These are phyloP conservation scores for Leucophora obtusa DNA, from an alignment of 2,888 invertebrate species.

Conservation along the genomic window DNA sequence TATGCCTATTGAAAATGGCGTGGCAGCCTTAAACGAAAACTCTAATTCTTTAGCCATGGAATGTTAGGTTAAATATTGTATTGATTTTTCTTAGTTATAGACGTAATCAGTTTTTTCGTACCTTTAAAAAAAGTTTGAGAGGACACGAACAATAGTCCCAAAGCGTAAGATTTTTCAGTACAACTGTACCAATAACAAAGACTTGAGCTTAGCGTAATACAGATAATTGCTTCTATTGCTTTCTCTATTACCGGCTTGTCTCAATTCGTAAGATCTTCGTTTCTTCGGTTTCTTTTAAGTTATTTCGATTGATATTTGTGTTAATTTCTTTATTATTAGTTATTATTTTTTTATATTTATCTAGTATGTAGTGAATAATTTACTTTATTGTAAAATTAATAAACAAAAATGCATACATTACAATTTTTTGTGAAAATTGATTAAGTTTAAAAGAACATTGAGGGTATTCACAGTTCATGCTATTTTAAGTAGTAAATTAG, in stretches of 20 bases:
- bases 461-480: too few relatives aligned
- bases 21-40: constrained; percentile 76
- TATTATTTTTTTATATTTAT: constrained; percentile 53
- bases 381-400: constrained; percentile 52
- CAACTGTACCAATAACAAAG: too few relatives aligned
- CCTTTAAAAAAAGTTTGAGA: constrained; percentile 3
- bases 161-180: too few relatives aligned
- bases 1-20: constrained; percentile 75
- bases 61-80: constrained; percentile 70
- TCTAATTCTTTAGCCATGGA: constrained; percentile 79
- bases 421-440: too few relatives aligned
- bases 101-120: constrained; percentile 40
- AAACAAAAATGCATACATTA: constrained; percentile 41
- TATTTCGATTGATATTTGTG: constrained; percentile 49
- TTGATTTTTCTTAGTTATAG: constrained; percentile 41
- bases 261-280: constrained; percentile 27
- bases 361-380: constrained; percentile 47
- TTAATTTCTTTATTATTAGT: constrained; percentile 44
- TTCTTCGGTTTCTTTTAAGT: constrained; percentile 29
- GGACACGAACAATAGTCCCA: constrained; percentile 1
- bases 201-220: neutral
- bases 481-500: too few relatives aligned
- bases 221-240: neutral
- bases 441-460: too few relatives aligned
- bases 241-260: constrained; percentile 9